Conservation (phyloP, 2,888 invertebrate species). For the Trichopoda pennipes region DNA sequence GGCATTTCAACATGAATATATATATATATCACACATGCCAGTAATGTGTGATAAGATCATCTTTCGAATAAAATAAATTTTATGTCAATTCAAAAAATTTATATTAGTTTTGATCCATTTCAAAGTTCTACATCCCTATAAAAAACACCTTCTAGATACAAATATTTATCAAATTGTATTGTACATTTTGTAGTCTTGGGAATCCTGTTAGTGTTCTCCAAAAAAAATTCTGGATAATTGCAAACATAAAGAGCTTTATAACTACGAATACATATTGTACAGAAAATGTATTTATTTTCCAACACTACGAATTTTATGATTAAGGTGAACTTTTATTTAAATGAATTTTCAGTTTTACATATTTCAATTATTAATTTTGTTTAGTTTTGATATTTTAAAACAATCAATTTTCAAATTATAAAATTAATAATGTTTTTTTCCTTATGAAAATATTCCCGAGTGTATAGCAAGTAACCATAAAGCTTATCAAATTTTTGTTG, state of each 20-base stretch:
- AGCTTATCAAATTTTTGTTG: conserved; percentile 46
- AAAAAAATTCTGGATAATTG: conserved; percentile 44
- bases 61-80: no score
- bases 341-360: not conserved
- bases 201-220: conserved; percentile 60
- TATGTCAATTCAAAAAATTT: no score
- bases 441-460: not conserved
- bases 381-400: no score
- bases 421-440: no score
- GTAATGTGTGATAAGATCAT: no score
- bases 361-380: not conserved
- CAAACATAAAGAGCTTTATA: conserved; percentile 28
- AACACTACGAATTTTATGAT: not conserved
- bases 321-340: not conserved
- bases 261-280: not conserved
- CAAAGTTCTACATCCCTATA: no score
- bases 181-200: conserved; percentile 63
- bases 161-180: conserved; percentile 57
- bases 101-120: no score
- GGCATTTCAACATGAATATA: no score
- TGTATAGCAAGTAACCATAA: conserved; percentile 37
- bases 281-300: conserved; percentile 28
- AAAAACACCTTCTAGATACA: not conserved
- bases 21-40: no score
- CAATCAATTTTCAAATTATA: no score